A percentile compares a stretch with the other conserved stretches of the same genome.
These are phyloP conservation scores for Semotilus atromaculatus DNA, from an alignment of 2,797 vertebrate species.

Conservation along the genomic window DNA sequence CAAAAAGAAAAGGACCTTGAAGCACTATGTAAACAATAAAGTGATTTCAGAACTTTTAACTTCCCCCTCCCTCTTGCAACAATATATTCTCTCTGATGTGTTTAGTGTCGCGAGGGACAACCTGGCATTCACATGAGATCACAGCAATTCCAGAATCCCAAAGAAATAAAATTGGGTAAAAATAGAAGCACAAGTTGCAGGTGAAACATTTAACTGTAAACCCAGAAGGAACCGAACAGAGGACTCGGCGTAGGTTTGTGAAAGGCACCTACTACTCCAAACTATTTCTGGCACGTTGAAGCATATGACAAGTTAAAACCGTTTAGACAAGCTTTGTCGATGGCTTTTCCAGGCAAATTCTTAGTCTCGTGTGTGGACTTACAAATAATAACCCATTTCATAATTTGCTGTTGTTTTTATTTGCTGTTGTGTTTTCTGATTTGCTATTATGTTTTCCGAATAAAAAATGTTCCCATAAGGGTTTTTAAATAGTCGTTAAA, in stretches of 20 bases:
- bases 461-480: no score
- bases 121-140: no score
- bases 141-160: no score
- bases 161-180: no score
- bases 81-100: no score
- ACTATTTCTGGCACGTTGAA: background rate
- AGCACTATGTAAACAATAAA: background rate
- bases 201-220: no score
- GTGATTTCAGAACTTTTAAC: background rate
- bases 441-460: background rate
- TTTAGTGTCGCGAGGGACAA: background rate
- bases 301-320: background rate
- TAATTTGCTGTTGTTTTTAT: no score
- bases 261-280: background rate
- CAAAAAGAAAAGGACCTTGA: background rate
- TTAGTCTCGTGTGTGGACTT: background rate
- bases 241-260: background rate
- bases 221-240: no score
- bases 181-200: no score
- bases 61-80: no score
- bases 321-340: background rate
- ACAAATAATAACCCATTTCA: background rate
- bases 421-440: no score
- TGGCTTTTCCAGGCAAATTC: background rate
- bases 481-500: no score